These are phyloP conservation scores for Petrolisthes manimaculis DNA, from an alignment of 2,888 invertebrate species.

Conservation along the genomic window DNA sequence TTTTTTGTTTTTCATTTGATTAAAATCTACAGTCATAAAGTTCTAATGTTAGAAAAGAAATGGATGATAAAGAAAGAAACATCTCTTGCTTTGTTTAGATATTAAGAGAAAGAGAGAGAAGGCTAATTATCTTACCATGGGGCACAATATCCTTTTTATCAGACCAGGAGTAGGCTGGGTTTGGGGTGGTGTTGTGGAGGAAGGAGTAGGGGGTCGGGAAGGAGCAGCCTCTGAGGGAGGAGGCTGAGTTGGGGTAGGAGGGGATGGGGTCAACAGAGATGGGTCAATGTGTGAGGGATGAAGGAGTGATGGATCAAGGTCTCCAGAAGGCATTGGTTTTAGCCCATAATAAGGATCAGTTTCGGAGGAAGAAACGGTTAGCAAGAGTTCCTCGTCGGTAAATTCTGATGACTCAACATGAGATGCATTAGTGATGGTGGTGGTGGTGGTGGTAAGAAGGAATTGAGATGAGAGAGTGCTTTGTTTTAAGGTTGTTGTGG, in stretches of 20 bases:
- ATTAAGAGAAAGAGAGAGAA: neutral
- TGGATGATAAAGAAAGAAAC: no score
- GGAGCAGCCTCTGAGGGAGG: slow-evolving; percentile 36
- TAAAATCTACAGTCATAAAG: no score
- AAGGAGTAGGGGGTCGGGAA: slow-evolving; percentile 35
- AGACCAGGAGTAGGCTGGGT: slow-evolving; percentile 17
- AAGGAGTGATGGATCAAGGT: slow-evolving; percentile 35
- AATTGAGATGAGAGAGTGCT: neutral
- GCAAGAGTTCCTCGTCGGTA: slow-evolving; percentile 15
- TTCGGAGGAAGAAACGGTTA: neutral
- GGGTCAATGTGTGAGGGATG: slow-evolving; percentile 32
- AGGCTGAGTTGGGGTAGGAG: slow-evolving; percentile 53
- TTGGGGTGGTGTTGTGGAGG: neutral
- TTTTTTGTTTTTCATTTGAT: no score
- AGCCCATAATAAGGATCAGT: neutral
- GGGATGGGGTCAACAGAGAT: slow-evolving; percentile 49
- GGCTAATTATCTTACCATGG: slow-evolving; percentile 37
- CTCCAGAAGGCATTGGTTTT: slow-evolving; percentile 16
- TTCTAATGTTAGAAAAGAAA: no score
- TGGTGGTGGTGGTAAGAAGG: neutral
- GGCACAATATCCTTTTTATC: slow-evolving; percentile 26
- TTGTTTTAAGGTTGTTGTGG: neutral
- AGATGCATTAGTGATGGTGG: neutral
- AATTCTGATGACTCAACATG: neutral
- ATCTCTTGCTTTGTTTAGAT: no score